phyloP scores from a whole-genome alignment of 2,797 vertebrate species.

The Chaetodon trifasciatus region DNA sequence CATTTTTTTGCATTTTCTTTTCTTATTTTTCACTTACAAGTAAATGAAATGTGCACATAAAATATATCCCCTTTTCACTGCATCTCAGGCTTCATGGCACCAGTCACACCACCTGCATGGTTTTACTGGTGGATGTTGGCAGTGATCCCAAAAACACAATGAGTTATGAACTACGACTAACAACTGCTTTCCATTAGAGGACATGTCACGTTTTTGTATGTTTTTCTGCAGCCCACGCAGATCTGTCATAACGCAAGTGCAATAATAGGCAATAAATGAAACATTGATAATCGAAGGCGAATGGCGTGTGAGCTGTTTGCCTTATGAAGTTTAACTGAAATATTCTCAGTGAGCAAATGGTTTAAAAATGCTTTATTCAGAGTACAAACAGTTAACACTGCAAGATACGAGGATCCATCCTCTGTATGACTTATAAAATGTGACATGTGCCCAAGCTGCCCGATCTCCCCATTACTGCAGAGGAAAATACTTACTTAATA shows the following conservation, averaged over 20 bases:
- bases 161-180: conserved; percentile 52
- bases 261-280: background rate
- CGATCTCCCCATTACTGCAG: conserved; percentile 43
- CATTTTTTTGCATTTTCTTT: conserved; percentile 24
- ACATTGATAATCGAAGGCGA: conserved; percentile 30
- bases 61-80: conserved; percentile 41
- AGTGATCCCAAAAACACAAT: conserved; percentile 45
- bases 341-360: conserved; percentile 40
- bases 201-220: conserved; percentile 12
- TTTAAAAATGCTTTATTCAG: conserved; percentile 28
- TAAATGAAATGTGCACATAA: conserved; percentile 55
- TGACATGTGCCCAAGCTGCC: conserved; percentile 28
- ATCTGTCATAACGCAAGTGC: conserved; percentile 5
- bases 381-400: conserved; percentile 38
- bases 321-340: conserved; percentile 50
- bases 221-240: conserved; percentile 12
- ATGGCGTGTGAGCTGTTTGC: conserved; percentile 20
- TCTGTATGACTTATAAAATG: conserved; percentile 14
- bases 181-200: conserved; percentile 57
- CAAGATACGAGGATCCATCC: background rate
- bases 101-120: conserved; percentile 58
- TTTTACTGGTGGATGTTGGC: conserved; percentile 70
- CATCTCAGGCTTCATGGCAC: conserved; percentile 47
- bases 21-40: conserved; percentile 48
- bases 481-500: conserved; percentile 20